Evolutionary conservation across 2,888 invertebrate species (phyloP), one percentile per base, ranked within the genome.

Genomic region (Elmis aenea): DNA sequence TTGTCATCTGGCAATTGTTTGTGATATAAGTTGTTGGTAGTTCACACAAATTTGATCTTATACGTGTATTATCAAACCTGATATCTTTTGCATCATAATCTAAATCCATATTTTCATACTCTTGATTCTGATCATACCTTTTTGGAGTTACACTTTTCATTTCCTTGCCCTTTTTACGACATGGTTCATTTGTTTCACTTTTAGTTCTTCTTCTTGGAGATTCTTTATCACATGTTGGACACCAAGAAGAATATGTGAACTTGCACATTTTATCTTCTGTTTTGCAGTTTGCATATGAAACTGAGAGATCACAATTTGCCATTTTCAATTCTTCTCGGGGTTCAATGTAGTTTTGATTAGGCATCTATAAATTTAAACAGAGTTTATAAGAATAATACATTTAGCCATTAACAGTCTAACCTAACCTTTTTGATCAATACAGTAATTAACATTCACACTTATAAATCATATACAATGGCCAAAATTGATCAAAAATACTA

Each of bases 11-110:
- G 55, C 62, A 61, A 49, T 65, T 66, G 50, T 66, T 65, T 43
- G 63, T 58, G 43, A 67, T 67, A 48, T 68, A 68, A 11, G 65
- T 60, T 13, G 68, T 67, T 34, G 68, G 68, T 38, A 68, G 49
- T 50, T 66, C 64, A 35, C 61, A 62, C 26, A 66, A 45, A 46
- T 62, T 66, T 23, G 63, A 52, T 47, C 63, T 54, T 16, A 63
- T 50, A 28, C 61, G 55, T 35, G 54, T 57, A 37, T 54, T 58
- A 16, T 54, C 51, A 20, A 38, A 46, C 22, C 49, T 36, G 10
- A 44, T 15, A 22, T 59, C 60, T 37, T 55, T 58, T 18, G 38
- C 48, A 28, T 63, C 60, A 48, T 57, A 62, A 27, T 65, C 65
- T 27, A 61, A 34, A 21, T 66, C 65, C 62, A 64, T 62, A 40